Evolutionary conservation across 1,140 invertebrate species (phyloP).

Genomic region (Pinna nobilis): DNA sequence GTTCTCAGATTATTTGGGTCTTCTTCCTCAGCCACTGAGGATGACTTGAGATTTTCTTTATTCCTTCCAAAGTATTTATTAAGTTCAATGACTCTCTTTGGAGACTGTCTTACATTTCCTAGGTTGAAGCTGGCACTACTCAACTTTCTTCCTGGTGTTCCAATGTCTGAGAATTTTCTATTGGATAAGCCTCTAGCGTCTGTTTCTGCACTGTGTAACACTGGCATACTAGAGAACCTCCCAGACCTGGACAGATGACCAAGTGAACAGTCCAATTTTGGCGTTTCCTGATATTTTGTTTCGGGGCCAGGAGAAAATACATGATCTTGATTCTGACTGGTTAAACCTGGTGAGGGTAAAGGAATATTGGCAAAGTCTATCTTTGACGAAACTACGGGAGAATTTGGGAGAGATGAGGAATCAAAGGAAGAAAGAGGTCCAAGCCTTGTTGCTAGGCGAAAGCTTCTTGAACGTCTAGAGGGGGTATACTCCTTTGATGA

Average conservation of each 20-base stretch:
- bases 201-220: conserved; percentile 14
- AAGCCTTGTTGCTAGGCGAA: conserved; percentile 47
- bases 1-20: conserved; percentile 4
- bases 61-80: conserved; percentile 18
- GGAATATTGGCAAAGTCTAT: not conserved
- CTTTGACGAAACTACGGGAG: not conserved
- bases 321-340: conserved; percentile 18
- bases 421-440: conserved; percentile 37
- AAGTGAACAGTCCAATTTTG: not conserved
- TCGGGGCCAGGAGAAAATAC: not conserved
- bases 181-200: not conserved
- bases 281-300: not conserved
- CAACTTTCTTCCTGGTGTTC: not conserved
- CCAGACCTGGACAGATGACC: not conserved
- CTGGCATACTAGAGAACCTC: conserved; percentile 38
- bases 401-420: not conserved
- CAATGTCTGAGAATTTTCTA: not conserved
- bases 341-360: conserved; percentile 16
- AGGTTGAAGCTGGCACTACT: conserved; percentile 24
- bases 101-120: conserved; percentile 3
- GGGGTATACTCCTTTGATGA: not conserved
- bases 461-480: conserved; percentile 49
- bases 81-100: conserved; percentile 24
- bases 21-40: not conserved
- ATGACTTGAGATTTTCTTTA: conserved; percentile 6